Percentiles rank a stretch among this genome's conserved stretches.
Evolutionary conservation across 2,888 invertebrate genomes (phyloP).

Genomic region (Eristalis arbustorum): DNA sequence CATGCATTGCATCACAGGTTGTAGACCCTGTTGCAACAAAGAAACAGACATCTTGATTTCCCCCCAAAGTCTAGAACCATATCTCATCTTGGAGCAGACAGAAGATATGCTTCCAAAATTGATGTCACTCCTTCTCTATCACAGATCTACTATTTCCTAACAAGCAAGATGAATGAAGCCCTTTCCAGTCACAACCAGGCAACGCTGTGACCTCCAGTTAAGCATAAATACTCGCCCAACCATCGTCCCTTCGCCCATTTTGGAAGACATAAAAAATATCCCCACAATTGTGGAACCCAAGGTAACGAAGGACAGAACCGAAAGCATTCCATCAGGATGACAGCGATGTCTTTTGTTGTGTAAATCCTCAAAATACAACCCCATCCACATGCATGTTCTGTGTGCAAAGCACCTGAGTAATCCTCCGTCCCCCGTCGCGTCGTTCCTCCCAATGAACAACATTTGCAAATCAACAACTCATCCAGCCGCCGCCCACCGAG

Average conservation of each 20-base stretch:
- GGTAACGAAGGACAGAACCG: neutral
- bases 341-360: neutral
- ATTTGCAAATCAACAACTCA: neutral
- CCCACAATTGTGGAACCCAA: neutral
- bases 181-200: neutral
- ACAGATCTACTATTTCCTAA: neutral
- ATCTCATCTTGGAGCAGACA: neutral
- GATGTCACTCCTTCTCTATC: neutral
- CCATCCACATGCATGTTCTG: neutral
- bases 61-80: no score
- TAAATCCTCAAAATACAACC: neutral
- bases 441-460: neutral
- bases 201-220: neutral
- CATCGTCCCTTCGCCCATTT: no score
- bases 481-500: neutral
- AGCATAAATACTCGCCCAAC: neutral
- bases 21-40: no score
- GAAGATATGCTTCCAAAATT: neutral
- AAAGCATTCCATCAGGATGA: neutral
- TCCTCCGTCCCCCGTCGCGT: neutral
- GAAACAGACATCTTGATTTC: neutral
- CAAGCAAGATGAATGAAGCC: neutral
- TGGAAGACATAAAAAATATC: no score
- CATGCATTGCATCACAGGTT: no score
- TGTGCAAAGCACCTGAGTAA: neutral